Evolutionary conservation across 2,797 vertebrate genomes (phyloP).

Genomic region (Liparis tanakae): DNA sequence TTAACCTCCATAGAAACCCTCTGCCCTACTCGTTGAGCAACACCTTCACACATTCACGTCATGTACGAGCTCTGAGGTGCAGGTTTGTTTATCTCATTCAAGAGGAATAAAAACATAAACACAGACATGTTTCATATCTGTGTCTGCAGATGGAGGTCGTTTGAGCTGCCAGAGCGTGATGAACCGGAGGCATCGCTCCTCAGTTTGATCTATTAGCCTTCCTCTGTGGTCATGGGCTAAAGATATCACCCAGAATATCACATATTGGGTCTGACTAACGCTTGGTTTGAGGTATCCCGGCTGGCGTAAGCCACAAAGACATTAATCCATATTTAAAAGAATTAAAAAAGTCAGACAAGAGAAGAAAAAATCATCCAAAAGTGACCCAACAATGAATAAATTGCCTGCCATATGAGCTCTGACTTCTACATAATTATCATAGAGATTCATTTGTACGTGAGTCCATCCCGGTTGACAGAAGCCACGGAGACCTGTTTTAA

Average conservation of each 20-base stretch:
- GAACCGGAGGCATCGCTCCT: not conserved
- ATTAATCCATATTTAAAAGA: not conserved
- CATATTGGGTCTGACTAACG: constrained; percentile 5
- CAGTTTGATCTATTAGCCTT: constrained; percentile 33
- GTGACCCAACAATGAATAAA: not conserved
- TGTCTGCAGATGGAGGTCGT: not conserved
- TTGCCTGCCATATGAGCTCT: constrained; percentile 5
- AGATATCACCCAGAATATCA: constrained; percentile 33
- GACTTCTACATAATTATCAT: constrained; percentile 25
- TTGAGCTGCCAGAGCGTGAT: constrained; percentile 14
- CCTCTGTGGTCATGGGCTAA: constrained; percentile 21
- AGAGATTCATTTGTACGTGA: constrained; percentile 18
- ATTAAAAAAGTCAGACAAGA: not conserved
- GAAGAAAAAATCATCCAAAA: not conserved
- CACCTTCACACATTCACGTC: not conserved
- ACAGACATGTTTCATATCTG: not conserved
- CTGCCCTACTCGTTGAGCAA: not conserved
- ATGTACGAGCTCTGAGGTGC: not conserved
- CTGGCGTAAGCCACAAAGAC: not conserved
- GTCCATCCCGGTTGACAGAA: constrained; percentile 19
- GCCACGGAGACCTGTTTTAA: constrained; percentile 26
- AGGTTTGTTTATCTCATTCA: not conserved
- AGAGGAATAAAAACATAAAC: not conserved
- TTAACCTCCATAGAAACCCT: not conserved
- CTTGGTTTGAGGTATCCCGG: not conserved